A percentile compares a stretch with the other conserved stretches of the same genome.
phyloP scores from a whole-genome alignment of 2,113 vertebrate genomes.

The Malurus elegans region DNA sequence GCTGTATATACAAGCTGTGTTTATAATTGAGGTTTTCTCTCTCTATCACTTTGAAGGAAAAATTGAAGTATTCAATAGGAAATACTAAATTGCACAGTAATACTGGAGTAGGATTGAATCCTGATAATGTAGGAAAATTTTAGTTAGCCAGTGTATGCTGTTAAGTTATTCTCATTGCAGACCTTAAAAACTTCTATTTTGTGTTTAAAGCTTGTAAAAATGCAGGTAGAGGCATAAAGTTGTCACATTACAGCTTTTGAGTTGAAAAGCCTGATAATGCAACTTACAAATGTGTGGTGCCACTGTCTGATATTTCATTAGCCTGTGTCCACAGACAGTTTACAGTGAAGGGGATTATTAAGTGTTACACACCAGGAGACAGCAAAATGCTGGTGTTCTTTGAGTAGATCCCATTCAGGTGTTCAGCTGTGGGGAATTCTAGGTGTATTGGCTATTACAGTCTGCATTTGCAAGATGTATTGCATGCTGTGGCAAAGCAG shows the following conservation, averaged over 20 bases:
- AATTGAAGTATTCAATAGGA: background rate
- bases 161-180: background rate
- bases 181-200: background rate
- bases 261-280: background rate
- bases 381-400: background rate
- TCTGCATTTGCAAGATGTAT: background rate
- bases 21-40: background rate
- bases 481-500: background rate
- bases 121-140: background rate
- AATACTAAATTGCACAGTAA: background rate
- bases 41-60: background rate
- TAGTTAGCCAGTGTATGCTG: background rate
- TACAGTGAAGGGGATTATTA: background rate
- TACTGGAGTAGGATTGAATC: background rate
- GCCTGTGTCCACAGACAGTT: background rate
- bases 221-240: background rate
- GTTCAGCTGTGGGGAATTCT: background rate
- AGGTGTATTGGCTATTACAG: background rate
- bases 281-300: background rate
- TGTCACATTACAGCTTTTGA: background rate
- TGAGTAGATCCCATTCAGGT: background rate
- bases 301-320: background rate
- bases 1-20: background rate
- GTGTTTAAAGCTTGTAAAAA: background rate
- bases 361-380: background rate